Evolutionary conservation across 2,113 vertebrate species (phyloP).

Genomic region (Xiphophorus maculatus): DNA sequence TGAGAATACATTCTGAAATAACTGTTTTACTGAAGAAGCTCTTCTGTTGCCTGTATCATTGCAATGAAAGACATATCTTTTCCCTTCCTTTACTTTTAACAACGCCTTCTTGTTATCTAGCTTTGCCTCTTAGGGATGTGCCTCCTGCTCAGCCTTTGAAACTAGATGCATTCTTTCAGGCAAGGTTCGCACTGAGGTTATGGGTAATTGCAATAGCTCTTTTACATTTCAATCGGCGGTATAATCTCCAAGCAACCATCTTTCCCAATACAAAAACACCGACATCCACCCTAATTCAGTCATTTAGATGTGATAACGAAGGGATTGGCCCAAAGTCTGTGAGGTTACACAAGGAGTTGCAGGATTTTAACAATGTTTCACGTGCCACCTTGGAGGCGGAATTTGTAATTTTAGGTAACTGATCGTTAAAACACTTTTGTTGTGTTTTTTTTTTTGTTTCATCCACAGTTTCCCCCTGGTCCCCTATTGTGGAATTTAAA

Average conservation of each 20-base stretch:
- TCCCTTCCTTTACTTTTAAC: constrained; percentile 63
- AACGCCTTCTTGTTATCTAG: constrained; percentile 68
- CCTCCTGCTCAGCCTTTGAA: constrained; percentile 74
- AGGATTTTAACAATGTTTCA: constrained; percentile 19
- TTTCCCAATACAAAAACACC: constrained; percentile 65
- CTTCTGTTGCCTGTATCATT: constrained; percentile 40
- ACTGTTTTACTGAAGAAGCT: constrained; percentile 30
- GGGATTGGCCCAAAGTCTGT: constrained; percentile 19
- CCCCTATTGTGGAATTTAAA: not conserved
- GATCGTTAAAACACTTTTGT: not conserved
- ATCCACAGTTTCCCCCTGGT: not conserved
- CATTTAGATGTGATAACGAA: constrained; percentile 66
- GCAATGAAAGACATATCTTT: constrained; percentile 38
- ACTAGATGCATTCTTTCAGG: constrained; percentile 72
- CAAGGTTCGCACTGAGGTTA: constrained; percentile 74
- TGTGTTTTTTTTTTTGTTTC: not conserved
- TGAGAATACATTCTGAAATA: constrained; percentile 33
- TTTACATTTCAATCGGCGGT: constrained; percentile 77
- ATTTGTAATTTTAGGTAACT: not conserved
- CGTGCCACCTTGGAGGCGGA: constrained; percentile 1
- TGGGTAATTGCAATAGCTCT: constrained; percentile 75
- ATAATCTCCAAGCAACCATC: constrained; percentile 67
- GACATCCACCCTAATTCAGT: constrained; percentile 60
- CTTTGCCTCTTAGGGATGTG: constrained; percentile 60
- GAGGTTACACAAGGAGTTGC: constrained; percentile 7